These are phyloP conservation scores for Varanus salvator DNA, from an alignment of 2,113 vertebrate genomes.

Conservation along the genomic window DNA sequence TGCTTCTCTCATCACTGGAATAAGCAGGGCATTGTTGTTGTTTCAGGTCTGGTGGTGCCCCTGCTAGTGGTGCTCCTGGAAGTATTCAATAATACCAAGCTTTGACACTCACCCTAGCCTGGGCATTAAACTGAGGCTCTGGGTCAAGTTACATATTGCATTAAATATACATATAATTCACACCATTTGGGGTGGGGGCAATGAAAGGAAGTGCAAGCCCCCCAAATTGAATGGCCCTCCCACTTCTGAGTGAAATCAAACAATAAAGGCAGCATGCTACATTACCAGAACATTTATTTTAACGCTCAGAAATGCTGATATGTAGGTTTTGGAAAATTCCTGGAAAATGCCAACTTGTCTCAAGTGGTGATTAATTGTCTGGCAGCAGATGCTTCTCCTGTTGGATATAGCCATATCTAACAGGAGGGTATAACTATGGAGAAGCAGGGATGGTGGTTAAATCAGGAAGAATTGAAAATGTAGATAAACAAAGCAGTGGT, in stretches of 20 bases:
- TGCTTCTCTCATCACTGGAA: neutral
- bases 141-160: neutral
- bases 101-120: neutral
- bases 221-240: neutral
- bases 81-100: neutral
- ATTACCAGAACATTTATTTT: neutral
- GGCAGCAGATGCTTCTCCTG: conserved; percentile 23
- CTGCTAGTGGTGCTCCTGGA: neutral
- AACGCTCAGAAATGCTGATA: neutral
- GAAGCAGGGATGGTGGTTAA: conserved; percentile 19
- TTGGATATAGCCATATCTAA: neutral
- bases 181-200: no score
- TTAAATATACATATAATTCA: neutral
- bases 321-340: neutral
- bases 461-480: neutral
- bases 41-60: neutral
- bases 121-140: neutral
- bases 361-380: conserved; percentile 9
- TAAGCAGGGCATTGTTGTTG: no score
- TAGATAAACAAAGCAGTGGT: conserved; percentile 24
- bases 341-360: conserved; percentile 19
- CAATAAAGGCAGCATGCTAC: neutral
- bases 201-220: no score
- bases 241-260: neutral
- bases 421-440: conserved; percentile 1